Base-by-base conservation (phyloP, 2,797 vertebrate species). In the Paratrypauchen microcephalus region DNA sequence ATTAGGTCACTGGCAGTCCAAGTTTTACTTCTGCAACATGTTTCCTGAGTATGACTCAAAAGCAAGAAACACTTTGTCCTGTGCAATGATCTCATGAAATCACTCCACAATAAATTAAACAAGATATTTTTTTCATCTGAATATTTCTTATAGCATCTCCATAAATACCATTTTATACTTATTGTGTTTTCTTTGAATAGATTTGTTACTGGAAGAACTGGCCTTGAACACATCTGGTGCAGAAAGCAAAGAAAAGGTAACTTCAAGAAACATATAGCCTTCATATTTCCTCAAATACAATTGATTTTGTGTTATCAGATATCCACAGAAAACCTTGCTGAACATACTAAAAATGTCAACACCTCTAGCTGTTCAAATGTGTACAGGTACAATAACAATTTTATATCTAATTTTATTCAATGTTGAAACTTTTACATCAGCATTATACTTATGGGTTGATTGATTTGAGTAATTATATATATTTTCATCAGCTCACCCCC, bases 191-290 rank as follows among this genome's bases (percentile, higher is more conserved):
- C 39, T 23, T 83, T 36, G 54, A 18, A 23, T 77, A 93, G 93
- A 94, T 82, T 68, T 85, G 68, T 83, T 94, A 66, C 68, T 94
- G 65, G 86, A 91, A 66, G 90, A 94, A 76, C 68, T 94, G 71
- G 88, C 87, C 11, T 5, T 82, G 30, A 83, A 56, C 68, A 13
- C 88, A 32, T 32, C 50, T 15, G 54, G 54, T 36, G 70, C 75
- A 54, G 39, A 71, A 50, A 26, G 7, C 1, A 50, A 47, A 24
- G 11, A 39, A 39, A 77, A 68, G 21, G 39, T 92, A 66, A 83
- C 47, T 21, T 70, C 19, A 74, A 61, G 66, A 59, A 59, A 23
- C 12, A 24, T 56, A 24, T 13, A 23, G 21, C 13, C 4, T 36
- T 36, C 18, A 60, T 36, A 30, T 30, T 28, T 28, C 21, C 41